Conservation (phyloP, 2,113 vertebrate species). For the Seriola aureovittata region DNA sequence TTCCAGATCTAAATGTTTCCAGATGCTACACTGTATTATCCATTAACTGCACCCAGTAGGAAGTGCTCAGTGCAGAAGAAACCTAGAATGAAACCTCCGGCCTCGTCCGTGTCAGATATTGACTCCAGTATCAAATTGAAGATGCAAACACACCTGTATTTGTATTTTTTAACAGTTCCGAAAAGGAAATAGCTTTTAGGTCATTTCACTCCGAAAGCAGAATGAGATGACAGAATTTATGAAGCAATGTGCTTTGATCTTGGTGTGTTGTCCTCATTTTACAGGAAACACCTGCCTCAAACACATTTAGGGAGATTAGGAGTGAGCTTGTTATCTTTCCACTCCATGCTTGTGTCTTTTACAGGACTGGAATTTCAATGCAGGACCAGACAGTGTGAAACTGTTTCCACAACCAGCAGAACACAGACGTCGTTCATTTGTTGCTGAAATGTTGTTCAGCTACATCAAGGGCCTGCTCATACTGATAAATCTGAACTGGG, state of each 20-base stretch:
- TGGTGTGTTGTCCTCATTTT: constrained; percentile 61
- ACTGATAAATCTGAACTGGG: constrained; percentile 21
- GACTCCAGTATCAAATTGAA: constrained; percentile 26
- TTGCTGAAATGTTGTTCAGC: constrained; percentile 53
- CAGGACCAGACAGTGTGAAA: constrained; percentile 69
- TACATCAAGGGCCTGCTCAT: constrained; percentile 32
- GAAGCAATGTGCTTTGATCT: constrained; percentile 71
- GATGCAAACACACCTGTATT: constrained; percentile 39
- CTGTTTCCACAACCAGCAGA: constrained; percentile 54
- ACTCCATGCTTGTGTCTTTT: constrained; percentile 68
- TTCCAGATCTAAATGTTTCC: constrained; percentile 28
- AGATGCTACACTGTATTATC: constrained; percentile 11
- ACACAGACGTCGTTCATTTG: constrained; percentile 72
- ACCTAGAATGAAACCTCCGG: constrained; percentile 23
- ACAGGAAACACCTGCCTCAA: constrained; percentile 70
- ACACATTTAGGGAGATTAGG: constrained; percentile 78
- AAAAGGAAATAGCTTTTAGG: constrained; percentile 56
- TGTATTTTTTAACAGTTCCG: constrained; percentile 20
- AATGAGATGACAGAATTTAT: constrained; percentile 62
- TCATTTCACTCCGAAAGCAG: constrained; percentile 43
- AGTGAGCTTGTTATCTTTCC: constrained; percentile 75
- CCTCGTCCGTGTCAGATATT: constrained; percentile 6
- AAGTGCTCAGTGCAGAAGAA: background rate
- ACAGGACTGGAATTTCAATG: constrained; percentile 79
- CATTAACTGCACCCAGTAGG: constrained; percentile 16